These are phyloP conservation scores for Platysteira castanea DNA, from an alignment of 2,113 vertebrate species.

Conservation along the genomic window DNA sequence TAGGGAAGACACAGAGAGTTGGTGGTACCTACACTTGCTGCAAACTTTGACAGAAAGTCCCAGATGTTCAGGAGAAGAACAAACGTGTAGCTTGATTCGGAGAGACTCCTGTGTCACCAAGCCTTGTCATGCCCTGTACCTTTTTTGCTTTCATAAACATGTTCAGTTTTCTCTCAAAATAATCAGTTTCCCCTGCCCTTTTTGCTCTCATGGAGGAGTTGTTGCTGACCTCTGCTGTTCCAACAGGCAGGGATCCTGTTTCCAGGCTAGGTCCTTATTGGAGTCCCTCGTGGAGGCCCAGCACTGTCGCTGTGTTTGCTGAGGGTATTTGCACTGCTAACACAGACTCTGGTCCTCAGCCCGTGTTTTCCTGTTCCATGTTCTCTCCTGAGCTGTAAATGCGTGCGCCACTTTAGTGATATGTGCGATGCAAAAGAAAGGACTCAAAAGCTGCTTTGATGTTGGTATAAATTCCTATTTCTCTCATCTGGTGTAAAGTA, in stretches of 20 bases:
- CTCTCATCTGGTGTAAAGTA: neutral
- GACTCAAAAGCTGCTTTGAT: neutral
- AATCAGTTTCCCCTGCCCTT: neutral
- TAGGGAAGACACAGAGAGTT: neutral
- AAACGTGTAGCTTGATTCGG: neutral
- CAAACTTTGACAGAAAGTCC: neutral
- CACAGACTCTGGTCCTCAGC: neutral
- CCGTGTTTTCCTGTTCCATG: neutral
- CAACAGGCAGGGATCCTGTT: neutral
- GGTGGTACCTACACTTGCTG: rapidly evolving
- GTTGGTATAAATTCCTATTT: neutral
- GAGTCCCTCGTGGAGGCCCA: neutral
- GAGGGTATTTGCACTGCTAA: neutral
- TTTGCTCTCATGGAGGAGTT: neutral
- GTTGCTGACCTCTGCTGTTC: rapidly evolving
- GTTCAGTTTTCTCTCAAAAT: neutral
- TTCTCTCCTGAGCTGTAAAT: neutral
- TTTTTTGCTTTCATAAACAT: neutral
- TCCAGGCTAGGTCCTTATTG: neutral
- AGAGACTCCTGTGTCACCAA: neutral
- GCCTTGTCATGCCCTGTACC: neutral
- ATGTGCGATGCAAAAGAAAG: rapidly evolving
- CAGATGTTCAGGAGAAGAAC: neutral
- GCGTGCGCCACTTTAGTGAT: rapidly evolving
- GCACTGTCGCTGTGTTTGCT: neutral